Conservation (phyloP, 2,888 invertebrate genomes). For the Ennomos quercinarius region DNA sequence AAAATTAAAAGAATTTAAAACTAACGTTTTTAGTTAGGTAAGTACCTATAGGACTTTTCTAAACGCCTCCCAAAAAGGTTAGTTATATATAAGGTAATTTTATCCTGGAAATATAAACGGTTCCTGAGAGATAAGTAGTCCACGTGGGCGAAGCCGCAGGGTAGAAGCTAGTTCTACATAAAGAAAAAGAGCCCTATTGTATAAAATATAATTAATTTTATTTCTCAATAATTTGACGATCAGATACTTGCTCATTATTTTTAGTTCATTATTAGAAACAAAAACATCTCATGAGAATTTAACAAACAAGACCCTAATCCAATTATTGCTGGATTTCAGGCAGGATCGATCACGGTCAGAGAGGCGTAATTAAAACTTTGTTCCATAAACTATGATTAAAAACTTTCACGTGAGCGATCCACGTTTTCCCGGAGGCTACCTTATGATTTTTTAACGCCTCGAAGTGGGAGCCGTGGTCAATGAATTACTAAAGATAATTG, state of each 20-base stretch:
- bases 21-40: too few species aligned
- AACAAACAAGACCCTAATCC: constrained; percentile 37
- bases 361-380: constrained; percentile 67
- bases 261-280: neutral
- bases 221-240: neutral
- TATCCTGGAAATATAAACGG: too few species aligned
- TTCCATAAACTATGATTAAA: constrained; percentile 66
- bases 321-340: constrained; percentile 55
- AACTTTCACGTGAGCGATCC: constrained; percentile 49
- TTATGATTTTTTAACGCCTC: constrained; percentile 45
- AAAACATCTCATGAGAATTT: constrained; percentile 11
- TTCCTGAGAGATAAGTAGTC: too few species aligned
- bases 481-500: constrained; percentile 24
- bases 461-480: constrained; percentile 29
- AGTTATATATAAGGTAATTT: too few species aligned
- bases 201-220: neutral
- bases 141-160: too few species aligned
- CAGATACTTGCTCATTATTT: neutral
- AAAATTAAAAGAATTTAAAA: too few species aligned
- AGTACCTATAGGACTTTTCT: too few species aligned
- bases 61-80: too few species aligned
- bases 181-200: neutral
- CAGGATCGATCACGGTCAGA: constrained; percentile 52
- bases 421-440: constrained; percentile 42
- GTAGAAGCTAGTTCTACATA: neutral